phyloP scores from a whole-genome alignment of 2,113 vertebrate species.

The Varanus komodoensis region DNA sequence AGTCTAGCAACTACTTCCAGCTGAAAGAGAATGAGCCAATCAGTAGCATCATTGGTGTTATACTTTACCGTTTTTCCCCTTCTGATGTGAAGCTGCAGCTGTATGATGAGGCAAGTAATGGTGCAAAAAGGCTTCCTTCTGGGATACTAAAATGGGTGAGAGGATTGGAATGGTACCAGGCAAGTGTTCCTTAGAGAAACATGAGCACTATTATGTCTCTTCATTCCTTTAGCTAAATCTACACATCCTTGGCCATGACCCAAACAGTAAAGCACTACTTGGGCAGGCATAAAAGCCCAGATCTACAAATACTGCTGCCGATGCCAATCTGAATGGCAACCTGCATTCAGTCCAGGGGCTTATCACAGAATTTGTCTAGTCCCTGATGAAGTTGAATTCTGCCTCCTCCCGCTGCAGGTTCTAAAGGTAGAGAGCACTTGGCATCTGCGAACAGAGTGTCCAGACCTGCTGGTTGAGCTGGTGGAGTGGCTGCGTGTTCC shows the following conservation, averaged over 20 bases:
- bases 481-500: slow-evolving; percentile 85
- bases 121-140: background rate
- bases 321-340: background rate
- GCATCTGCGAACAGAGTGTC: slow-evolving; percentile 80
- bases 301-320: background rate
- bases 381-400: background rate
- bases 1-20: slow-evolving; percentile 42
- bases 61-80: slow-evolving; percentile 82
- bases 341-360: background rate
- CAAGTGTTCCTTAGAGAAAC: background rate
- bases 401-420: slow-evolving; percentile 46
- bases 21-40: slow-evolving; percentile 75
- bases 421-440: slow-evolving; percentile 85
- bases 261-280: background rate
- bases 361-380: background rate
- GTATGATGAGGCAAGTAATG: slow-evolving; percentile 89
- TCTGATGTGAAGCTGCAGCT: slow-evolving; percentile 86
- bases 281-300: no score
- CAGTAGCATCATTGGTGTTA: slow-evolving; percentile 81
- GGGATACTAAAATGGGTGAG: background rate
- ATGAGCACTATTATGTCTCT: background rate
- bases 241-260: background rate
- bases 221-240: background rate
- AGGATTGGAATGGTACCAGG: background rate
- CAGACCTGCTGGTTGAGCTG: slow-evolving; percentile 79